Conservation (phyloP, 2,797 vertebrate genomes). For the Strix occidentalis region DNA sequence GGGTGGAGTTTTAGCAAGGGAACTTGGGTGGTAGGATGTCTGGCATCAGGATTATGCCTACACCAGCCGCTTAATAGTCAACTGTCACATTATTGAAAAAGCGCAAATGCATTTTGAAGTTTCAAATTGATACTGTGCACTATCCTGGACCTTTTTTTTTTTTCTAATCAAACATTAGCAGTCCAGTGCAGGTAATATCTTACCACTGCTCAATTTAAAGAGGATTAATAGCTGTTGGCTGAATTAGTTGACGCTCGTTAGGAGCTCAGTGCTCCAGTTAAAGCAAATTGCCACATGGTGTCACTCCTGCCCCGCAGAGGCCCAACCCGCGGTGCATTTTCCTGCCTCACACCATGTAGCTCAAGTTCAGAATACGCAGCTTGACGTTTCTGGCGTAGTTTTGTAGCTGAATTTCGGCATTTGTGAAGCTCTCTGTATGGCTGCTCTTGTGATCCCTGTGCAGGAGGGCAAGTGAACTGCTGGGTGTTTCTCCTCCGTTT, state of each 20-base stretch:
- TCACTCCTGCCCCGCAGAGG: constrained; percentile 38
- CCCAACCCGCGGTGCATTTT: fast-evolving
- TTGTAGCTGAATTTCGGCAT: neutral
- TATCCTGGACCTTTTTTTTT: neutral
- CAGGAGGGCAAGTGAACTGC: neutral
- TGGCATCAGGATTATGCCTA: neutral
- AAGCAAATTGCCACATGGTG: constrained; percentile 32
- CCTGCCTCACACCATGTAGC: neutral
- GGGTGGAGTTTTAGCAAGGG: neutral
- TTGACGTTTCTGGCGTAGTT: neutral
- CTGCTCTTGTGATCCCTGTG: neutral
- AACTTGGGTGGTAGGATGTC: neutral
- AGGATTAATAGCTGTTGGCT: neutral
- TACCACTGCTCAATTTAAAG: neutral
- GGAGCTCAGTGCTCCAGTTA: neutral
- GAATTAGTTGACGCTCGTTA: fast-evolving
- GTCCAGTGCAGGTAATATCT: neutral
- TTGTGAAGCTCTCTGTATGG: neutral
- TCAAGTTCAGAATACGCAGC: neutral
- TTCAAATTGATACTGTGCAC: neutral
- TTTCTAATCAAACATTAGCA: neutral
- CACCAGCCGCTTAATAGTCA: neutral
- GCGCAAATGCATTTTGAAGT: neutral
- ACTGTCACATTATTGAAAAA: neutral
- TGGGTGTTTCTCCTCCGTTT: neutral